phyloP scores from a whole-genome alignment of 2,797 vertebrate genomes.

The Smutsia temminckii region DNA sequence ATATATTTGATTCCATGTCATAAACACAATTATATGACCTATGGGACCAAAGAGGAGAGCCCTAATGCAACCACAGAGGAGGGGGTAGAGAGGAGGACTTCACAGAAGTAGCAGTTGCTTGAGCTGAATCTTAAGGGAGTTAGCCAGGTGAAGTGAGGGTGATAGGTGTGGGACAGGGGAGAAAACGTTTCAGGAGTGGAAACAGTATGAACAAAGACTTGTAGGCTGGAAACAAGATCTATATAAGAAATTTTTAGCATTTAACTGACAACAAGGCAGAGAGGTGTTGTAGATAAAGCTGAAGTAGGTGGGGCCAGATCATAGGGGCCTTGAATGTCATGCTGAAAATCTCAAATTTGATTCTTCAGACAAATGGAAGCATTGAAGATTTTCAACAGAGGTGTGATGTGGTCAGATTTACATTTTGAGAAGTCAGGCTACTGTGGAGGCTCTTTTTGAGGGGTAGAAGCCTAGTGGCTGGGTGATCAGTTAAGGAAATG shows the following conservation, averaged over 20 bases:
- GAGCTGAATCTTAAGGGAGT: background rate
- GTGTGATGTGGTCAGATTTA: background rate
- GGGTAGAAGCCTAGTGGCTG: background rate
- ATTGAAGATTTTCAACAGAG: background rate
- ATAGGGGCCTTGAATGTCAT: background rate
- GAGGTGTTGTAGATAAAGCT: background rate
- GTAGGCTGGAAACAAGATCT: background rate
- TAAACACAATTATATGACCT: background rate
- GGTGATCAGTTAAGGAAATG: background rate
- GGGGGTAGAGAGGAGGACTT: background rate
- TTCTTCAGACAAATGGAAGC: background rate
- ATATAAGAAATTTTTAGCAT: background rate
- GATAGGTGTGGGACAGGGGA: background rate
- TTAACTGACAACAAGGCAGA: background rate
- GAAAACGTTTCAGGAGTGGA: background rate
- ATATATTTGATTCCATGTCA: background rate
- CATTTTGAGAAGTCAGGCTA: background rate
- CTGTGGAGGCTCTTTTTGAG: background rate
- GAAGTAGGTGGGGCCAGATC: background rate
- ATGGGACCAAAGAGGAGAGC: slow-evolving; percentile 2
- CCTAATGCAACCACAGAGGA: background rate
- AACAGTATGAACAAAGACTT: background rate
- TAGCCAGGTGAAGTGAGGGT: background rate
- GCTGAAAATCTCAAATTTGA: background rate
- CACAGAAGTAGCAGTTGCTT: background rate